Evolutionary conservation across 2,888 invertebrate genomes (phyloP).

Genomic region (Caenorhabditis sp.): DNA sequence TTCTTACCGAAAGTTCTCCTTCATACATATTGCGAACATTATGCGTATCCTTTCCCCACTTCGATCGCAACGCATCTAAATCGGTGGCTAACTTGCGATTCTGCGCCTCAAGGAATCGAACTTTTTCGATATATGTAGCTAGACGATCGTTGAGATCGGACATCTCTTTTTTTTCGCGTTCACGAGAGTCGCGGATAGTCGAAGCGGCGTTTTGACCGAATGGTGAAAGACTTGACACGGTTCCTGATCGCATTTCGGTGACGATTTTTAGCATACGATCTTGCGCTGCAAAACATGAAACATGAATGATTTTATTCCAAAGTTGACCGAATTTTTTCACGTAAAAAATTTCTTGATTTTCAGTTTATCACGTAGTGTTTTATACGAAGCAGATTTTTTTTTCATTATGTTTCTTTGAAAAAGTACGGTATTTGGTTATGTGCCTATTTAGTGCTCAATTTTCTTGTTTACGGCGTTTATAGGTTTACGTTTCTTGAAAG

Average conservation of each 20-base stretch:
- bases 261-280: slow-evolving; percentile 69
- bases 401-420: too few relatives aligned
- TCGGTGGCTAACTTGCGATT: slow-evolving; percentile 71
- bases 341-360: too few relatives aligned
- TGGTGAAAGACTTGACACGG: slow-evolving; percentile 48
- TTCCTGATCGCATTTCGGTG: slow-evolving; percentile 61
- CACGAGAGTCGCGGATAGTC: slow-evolving; percentile 72
- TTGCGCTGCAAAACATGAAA: slow-evolving; percentile 30
- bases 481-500: too few relatives aligned
- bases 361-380: too few relatives aligned
- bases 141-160: slow-evolving; percentile 75
- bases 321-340: too few relatives aligned
- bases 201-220: slow-evolving; percentile 70
- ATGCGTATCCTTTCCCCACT: slow-evolving; percentile 70
- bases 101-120: slow-evolving; percentile 71
- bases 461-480: too few relatives aligned
- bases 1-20: slow-evolving; percentile 39
- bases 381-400: too few relatives aligned
- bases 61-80: slow-evolving; percentile 65
- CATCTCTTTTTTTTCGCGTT: slow-evolving; percentile 74
- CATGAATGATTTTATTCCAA: neutral
- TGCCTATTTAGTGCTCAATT: too few relatives aligned
- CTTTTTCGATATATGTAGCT: slow-evolving; percentile 75
- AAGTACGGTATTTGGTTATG: too few relatives aligned
- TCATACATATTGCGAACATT: slow-evolving; percentile 64